Evolutionary conservation across 2,888 invertebrate genomes (phyloP), one percentile per base, ranked within the genome.

Genomic region (Drosophila austrosaltans): DNA sequence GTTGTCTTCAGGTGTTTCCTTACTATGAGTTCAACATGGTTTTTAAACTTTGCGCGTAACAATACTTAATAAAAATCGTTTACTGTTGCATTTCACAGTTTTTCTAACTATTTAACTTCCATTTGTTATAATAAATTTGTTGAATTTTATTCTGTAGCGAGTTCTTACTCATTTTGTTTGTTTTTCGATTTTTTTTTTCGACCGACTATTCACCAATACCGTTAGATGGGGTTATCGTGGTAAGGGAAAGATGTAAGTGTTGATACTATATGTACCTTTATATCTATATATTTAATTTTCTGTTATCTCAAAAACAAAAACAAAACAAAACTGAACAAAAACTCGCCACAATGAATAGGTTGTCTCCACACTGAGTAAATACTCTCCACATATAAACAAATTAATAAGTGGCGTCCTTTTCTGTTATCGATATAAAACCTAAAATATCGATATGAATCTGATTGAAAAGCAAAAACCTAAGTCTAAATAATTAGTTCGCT

Each of bases 1-100:
- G 39, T 59, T 59, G 40, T 59, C 28, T 57, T 57, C 57, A 57
- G 39, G 57, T 57, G 36, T 57, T 30, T 56, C 20, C 20, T 36
- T 57, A 53, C 53, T 54, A 36, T 57, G 22, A 36, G 22, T 20
- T 57, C 22, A 57, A 57, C 57, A 57, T 57, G 36, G 8, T 48
- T 48, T 16, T 54, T 54, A 32, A 54, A 54, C 54, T 57, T 39
- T 57, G 57, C 57, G 57, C 36, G 10, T 57, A 57, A 48, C 48
- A 48, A 48, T 48, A 48, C 22, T 25, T 48, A 48, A 48, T 12
- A 25, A 10, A 48, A 48, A 42, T 25, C 8, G 25, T 25, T 25
- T 10, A 10, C 4, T 25, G 25, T 48, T 36, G 36, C 36, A 8
- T 36, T 36, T 8, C 8, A 36, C 36, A 36, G 36, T 10, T 48